These are phyloP conservation scores for Merodon equestris DNA, from an alignment of 2,888 invertebrate species.

Conservation along the genomic window DNA sequence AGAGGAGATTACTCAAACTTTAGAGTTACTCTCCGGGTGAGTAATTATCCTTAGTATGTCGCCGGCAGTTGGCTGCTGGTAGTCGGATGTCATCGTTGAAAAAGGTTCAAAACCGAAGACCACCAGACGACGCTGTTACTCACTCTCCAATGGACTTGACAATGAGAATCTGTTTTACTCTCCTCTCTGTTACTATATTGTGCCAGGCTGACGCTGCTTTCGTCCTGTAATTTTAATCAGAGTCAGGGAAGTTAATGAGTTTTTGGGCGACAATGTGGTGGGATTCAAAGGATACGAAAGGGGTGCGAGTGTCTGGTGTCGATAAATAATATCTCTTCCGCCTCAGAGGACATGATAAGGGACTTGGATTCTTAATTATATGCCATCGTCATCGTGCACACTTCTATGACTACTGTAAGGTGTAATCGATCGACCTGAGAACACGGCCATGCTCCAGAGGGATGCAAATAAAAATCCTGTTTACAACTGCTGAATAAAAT, in stretches of 20 bases:
- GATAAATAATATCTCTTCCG: slow-evolving; percentile 43
- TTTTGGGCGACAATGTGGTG: slow-evolving; percentile 35
- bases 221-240: slow-evolving; percentile 56
- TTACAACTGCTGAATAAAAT: slow-evolving; percentile 23
- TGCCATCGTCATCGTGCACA: neutral
- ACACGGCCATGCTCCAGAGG: no score
- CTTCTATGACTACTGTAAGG: neutral
- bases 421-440: no score
- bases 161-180: slow-evolving; percentile 33
- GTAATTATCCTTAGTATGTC: slow-evolving; percentile 53
- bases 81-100: neutral
- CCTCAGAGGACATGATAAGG: neutral
- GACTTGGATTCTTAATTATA: slow-evolving; percentile 50
- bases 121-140: slow-evolving; percentile 26
- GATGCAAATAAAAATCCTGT: slow-evolving; percentile 30
- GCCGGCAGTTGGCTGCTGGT: neutral
- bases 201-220: slow-evolving; percentile 12
- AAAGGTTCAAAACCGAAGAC: slow-evolving; percentile 51
- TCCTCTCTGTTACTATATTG: neutral
- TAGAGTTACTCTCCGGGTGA: slow-evolving; percentile 38
- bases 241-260: slow-evolving; percentile 61
- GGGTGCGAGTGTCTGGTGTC: neutral
- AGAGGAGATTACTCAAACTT: slow-evolving; percentile 58
- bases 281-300: no score
- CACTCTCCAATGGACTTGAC: slow-evolving; percentile 37